phyloP scores from a whole-genome alignment of 2,888 invertebrate genomes.

The Tholera decimalis region DNA sequence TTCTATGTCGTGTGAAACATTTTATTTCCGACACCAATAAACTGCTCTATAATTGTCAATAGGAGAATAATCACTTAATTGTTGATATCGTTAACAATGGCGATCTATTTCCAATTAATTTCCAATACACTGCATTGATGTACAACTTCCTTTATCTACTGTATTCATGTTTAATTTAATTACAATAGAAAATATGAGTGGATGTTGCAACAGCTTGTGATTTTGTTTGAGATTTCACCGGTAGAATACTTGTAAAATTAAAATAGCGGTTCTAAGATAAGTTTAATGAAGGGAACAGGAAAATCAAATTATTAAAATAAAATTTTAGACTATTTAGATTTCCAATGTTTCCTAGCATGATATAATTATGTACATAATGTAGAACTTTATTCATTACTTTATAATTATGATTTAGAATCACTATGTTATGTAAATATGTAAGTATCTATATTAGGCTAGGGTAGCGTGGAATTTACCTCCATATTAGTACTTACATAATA shows the following conservation, averaged over 20 bases:
- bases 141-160: constrained; percentile 35
- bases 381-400: too few species aligned
- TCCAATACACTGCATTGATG: constrained; percentile 42
- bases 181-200: constrained; percentile 2
- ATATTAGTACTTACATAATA: not conserved
- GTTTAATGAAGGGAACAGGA: not conserved
- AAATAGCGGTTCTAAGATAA: not conserved
- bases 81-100: constrained; percentile 59
- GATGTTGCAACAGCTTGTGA: constrained; percentile 9
- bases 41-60: constrained; percentile 42
- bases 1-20: constrained; percentile 32
- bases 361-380: too few species aligned
- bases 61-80: constrained; percentile 49
- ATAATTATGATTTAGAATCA: constrained; percentile 16
- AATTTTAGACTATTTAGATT: not conserved
- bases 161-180: constrained; percentile 37
- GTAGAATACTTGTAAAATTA: not conserved
- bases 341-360: not conserved
- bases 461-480: too few species aligned
- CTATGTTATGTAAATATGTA: not conserved
- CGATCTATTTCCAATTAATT: constrained; percentile 51
- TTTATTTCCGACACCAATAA: constrained; percentile 22
- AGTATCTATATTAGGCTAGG: too few species aligned
- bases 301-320: too few species aligned
- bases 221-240: constrained; percentile 8